Evolutionary conservation across 2,888 invertebrate genomes (phyloP).

Genomic region (Arge pagana): DNA sequence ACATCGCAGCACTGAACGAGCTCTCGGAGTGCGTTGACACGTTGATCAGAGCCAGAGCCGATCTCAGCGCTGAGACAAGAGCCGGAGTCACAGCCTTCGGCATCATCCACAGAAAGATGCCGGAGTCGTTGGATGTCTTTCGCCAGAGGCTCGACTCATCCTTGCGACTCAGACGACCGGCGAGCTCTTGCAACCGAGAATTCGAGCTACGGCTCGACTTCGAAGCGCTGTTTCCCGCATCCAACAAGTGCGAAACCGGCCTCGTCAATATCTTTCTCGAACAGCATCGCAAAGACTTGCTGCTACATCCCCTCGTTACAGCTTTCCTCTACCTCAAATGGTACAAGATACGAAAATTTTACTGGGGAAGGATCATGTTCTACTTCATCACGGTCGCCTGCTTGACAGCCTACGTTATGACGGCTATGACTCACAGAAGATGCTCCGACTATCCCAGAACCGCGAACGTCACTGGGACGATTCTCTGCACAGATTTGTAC

Average conservation of each 20-base stretch:
- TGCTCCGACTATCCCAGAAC: conserved; percentile 48
- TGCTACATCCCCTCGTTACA: conserved; percentile 60
- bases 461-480: conserved; percentile 30
- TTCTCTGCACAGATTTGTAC: conserved; percentile 46
- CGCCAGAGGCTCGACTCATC: conserved; percentile 57
- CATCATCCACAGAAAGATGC: conserved; percentile 57
- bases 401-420: conserved; percentile 53
- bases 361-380: conserved; percentile 50
- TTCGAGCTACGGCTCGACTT: conserved; percentile 55
- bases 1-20: conserved; percentile 59
- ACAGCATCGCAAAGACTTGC: conserved; percentile 57
- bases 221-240: conserved; percentile 52
- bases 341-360: conserved; percentile 60
- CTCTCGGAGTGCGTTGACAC: conserved; percentile 57
- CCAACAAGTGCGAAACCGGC: conserved; percentile 55
- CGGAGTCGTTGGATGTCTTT: conserved; percentile 56
- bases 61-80: conserved; percentile 57
- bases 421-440: conserved; percentile 48
- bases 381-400: conserved; percentile 52
- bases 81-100: conserved; percentile 57
- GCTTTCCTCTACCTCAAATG: conserved; percentile 60
- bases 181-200: conserved; percentile 48
- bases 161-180: conserved; percentile 49
- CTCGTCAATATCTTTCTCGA: conserved; percentile 59
- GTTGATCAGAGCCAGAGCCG: conserved; percentile 58